Base-by-base conservation (phyloP, 2,888 invertebrate species). In the Camptogramma bilineatum region DNA sequence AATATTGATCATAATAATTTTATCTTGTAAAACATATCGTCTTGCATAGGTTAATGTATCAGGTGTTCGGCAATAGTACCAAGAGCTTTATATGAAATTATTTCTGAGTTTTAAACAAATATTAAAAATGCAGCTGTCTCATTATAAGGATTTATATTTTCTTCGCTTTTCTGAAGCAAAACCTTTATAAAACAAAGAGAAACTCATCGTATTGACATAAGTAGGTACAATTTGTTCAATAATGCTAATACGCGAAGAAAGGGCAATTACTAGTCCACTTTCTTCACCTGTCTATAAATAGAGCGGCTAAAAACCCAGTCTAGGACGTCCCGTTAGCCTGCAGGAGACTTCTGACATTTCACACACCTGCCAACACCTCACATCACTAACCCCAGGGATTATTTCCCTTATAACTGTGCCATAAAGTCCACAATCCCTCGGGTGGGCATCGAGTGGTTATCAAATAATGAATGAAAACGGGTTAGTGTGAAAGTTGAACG, bases 261-360 rank as follows among this genome's bases (percentile, higher is more conserved):
- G 53, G 51, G 57, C 16, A 59, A 66, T 64, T 56, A 48, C 24
- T 56, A 52, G 9, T 46, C 62, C 55, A 66, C 70, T 70, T 68
- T 68, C 68, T 57, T 65, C 52, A 46, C 47, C 39, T 39, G 58
- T 53, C 68, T 72, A 72, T 70, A 67, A 68, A 72, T 72, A 72
- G 64, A 24, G 4, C 4, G 47, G 34, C n/a, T 52, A 52, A 57
- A 62, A 58, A 39, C 8, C 16, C 8, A 24, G 39, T 9, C 31
- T 24, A 44, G 17, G 17, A 67, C 72, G 62, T 63, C 48, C 72
- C 72, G 72, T 72, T 72, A 72, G 56, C 60, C 62, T 31, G 17
- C 34, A 60, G 65, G 65, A 60, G 57, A 63, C 70, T 70, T 57
- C 65, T 72, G 70, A 70, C 72, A 72, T 72, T 70, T 72, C 39